phyloP scores from a whole-genome alignment of 2,113 vertebrate species.

The Nicator chloris region DNA sequence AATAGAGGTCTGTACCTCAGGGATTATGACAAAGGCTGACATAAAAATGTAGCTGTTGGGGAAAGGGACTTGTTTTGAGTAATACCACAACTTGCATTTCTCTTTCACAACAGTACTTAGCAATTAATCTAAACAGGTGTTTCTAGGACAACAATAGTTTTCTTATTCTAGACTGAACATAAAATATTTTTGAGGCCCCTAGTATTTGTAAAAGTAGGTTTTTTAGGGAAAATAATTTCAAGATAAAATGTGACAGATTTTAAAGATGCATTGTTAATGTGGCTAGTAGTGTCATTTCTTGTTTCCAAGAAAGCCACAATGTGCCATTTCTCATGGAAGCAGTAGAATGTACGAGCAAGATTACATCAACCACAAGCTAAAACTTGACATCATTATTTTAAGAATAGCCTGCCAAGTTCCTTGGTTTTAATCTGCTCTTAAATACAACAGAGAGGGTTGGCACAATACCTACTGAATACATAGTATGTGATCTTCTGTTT shows the following conservation, averaged over 20 bases:
- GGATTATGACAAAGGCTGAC: neutral
- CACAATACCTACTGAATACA: neutral
- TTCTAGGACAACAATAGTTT: neutral
- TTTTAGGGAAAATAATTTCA: neutral
- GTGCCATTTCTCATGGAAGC: neutral
- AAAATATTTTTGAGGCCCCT: neutral
- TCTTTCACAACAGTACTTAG: neutral
- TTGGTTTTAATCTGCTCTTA: neutral
- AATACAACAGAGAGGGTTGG: neutral
- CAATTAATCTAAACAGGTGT: neutral
- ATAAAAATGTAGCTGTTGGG: neutral
- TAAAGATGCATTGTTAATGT: neutral
- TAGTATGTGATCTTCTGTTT: neutral
- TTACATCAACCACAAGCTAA: neutral
- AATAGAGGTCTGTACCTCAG: neutral
- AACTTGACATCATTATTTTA: neutral
- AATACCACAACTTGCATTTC: neutral
- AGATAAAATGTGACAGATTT: neutral
- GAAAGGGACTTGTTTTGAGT: neutral
- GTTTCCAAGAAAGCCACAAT: neutral
- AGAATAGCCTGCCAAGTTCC: neutral
- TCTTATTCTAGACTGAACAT: neutral
- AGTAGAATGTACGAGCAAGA: neutral
- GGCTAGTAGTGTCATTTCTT: neutral
- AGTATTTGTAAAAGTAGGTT: neutral